Percentiles rank a stretch among this genome's conserved stretches.
Conservation (phyloP, 2,888 invertebrate species). For the Cynaeus angustus region DNA sequence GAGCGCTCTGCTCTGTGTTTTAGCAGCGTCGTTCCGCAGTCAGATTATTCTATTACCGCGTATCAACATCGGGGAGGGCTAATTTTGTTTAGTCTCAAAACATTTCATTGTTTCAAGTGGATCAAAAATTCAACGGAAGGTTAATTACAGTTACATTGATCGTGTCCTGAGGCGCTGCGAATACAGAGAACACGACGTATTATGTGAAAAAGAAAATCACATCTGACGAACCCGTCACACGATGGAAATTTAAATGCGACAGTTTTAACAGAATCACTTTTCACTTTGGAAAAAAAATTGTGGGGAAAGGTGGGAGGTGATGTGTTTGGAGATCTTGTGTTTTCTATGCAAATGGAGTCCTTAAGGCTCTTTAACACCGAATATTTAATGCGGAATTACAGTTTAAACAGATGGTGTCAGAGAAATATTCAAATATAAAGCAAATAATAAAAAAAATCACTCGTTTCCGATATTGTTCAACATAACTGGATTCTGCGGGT, state of each 20-base stretch:
- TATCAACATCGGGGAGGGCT: slow-evolving; percentile 78
- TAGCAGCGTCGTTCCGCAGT: slow-evolving; percentile 68
- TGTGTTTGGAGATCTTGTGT: slow-evolving; percentile 3
- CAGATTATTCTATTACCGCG: slow-evolving; percentile 83
- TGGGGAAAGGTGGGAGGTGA: not conserved
- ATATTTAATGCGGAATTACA: slow-evolving; percentile 24
- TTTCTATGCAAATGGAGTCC: slow-evolving; percentile 31
- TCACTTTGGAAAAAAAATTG: slow-evolving; percentile 1
- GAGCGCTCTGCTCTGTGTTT: slow-evolving; percentile 56
- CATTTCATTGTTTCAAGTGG: slow-evolving; percentile 79
- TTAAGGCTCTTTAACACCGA: slow-evolving; percentile 35
- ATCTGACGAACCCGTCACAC: slow-evolving; percentile 3
- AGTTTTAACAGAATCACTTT: slow-evolving; percentile 4
- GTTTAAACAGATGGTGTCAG: slow-evolving; percentile 10
- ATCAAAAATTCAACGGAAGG: slow-evolving; percentile 80
- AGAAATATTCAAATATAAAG: not conserved
- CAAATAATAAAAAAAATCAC: not conserved
- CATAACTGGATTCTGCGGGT: no score
- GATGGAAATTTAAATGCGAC: slow-evolving; percentile 11
- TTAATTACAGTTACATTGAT: slow-evolving; percentile 77
- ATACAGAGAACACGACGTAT: slow-evolving; percentile 24
- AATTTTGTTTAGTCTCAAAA: slow-evolving; percentile 81
- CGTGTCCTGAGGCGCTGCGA: slow-evolving; percentile 63
- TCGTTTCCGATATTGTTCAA: no score
- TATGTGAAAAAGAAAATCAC: slow-evolving; percentile 41